Percentiles rank a stretch among this genome's conserved stretches.
These are phyloP conservation scores for Euura lappo DNA, from an alignment of 1,140 invertebrate genomes.

Conservation along the genomic window DNA sequence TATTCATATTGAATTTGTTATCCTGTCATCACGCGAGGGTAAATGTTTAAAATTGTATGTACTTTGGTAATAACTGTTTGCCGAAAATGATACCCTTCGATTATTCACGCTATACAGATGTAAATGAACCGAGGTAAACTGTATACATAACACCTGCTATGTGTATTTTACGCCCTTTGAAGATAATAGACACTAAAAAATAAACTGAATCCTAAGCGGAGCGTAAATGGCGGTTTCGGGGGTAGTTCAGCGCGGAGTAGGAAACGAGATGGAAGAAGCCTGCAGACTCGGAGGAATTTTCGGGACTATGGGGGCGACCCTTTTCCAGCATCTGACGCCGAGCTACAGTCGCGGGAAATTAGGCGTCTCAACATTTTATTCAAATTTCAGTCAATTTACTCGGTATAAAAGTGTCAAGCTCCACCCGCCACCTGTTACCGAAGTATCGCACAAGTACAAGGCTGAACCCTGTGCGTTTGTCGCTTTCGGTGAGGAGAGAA, in stretches of 20 bases:
- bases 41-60: not conserved
- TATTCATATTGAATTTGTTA: not conserved
- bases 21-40: not conserved
- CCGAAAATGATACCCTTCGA: slow-evolving; percentile 2
- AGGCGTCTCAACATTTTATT: slow-evolving; percentile 3
- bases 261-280: not conserved
- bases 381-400: slow-evolving; percentile 12
- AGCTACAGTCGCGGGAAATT: not conserved
- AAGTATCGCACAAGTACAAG: not conserved
- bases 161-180: not conserved
- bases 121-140: not conserved
- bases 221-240: not conserved
- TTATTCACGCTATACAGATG: not conserved
- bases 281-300: not conserved
- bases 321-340: slow-evolving; percentile 10
- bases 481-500: not conserved
- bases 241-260: not conserved
- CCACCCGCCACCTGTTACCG: slow-evolving; percentile 6
- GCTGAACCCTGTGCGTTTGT: not conserved
- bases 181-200: not conserved
- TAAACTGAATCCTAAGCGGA: not conserved
- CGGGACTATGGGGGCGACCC: not conserved
- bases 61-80: slow-evolving; percentile 7
- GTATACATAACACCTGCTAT: not conserved
- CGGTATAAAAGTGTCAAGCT: slow-evolving; percentile 12